phyloP scores from a whole-genome alignment of 2,888 invertebrate species.

The Acanthopleura granulata region DNA sequence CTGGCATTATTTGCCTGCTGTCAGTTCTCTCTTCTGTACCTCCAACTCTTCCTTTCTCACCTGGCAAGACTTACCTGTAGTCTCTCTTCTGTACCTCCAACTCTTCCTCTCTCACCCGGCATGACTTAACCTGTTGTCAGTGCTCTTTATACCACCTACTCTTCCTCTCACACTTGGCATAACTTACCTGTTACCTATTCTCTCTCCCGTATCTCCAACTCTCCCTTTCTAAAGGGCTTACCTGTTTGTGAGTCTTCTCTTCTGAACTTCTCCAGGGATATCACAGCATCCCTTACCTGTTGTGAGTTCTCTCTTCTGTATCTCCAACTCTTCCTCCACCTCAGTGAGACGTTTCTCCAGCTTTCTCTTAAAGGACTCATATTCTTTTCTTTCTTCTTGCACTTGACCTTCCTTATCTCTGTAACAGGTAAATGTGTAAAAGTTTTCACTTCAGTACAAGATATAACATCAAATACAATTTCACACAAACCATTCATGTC shows the following conservation, averaged over 20 bases:
- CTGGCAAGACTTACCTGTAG: constrained; percentile 41
- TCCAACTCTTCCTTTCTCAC: constrained; percentile 56
- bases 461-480: too few relatives aligned
- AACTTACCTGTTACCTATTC: too few relatives aligned
- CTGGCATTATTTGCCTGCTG: constrained; percentile 41
- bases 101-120: constrained; percentile 49
- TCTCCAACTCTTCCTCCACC: constrained; percentile 62
- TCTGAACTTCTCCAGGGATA: constrained; percentile 50
- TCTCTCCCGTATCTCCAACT: background rate
- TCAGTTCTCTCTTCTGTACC: constrained; percentile 59
- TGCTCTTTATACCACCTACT: constrained; percentile 62
- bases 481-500: too few relatives aligned
- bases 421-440: background rate
- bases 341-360: constrained; percentile 59
- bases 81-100: constrained; percentile 61
- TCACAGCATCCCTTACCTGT: constrained; percentile 39
- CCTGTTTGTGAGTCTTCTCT: constrained; percentile 49
- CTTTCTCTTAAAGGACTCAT: constrained; percentile 60
- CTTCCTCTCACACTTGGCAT: constrained; percentile 37
- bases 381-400: constrained; percentile 57
- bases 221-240: too few relatives aligned
- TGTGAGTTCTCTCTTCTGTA: constrained; percentile 61
- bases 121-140: constrained; percentile 55
- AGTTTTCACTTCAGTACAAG: too few relatives aligned
- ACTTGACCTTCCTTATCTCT: constrained; percentile 61